These are phyloP conservation scores for Aromia moschata DNA, from an alignment of 2,888 invertebrate species.

Conservation along the genomic window DNA sequence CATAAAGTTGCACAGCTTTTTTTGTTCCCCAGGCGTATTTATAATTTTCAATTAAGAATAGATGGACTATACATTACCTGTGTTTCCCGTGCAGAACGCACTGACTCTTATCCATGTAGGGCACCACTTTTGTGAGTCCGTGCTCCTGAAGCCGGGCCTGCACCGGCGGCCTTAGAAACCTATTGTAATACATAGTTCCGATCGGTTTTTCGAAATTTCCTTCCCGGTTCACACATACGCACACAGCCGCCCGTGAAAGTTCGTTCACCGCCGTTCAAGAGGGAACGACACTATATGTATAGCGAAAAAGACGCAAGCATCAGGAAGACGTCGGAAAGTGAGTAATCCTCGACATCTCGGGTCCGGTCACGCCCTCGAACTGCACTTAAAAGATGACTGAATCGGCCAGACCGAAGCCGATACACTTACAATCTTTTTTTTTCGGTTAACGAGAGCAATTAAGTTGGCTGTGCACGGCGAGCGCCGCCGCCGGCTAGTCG, in stretches of 20 bases:
- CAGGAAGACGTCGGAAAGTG: conserved; percentile 22
- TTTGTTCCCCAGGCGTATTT: no score
- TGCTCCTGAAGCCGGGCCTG: conserved; percentile 53
- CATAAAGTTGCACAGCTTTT: no score
- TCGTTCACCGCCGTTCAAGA: conserved; percentile 22
- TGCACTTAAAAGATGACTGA: conserved; percentile 21
- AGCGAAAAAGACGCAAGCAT: conserved; percentile 34
- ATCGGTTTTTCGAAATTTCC: not conserved
- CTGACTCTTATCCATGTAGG: conserved; percentile 56
- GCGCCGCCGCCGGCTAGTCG: not conserved
- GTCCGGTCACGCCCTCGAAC: conserved; percentile 17
- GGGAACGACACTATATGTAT: not conserved
- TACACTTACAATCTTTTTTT: no score
- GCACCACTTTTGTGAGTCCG: conserved; percentile 55
- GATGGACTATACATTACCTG: no score
- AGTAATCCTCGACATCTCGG: conserved; percentile 34
- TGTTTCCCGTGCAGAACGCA: conserved; percentile 54
- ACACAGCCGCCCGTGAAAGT: no score
- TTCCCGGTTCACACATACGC: no score
- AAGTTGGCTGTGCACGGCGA: not conserved
- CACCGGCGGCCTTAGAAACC: conserved; percentile 60
- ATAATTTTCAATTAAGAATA: no score
- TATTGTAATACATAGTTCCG: conserved; percentile 59
- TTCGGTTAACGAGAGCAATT: conserved; percentile 12
- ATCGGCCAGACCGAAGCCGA: conserved; percentile 7